phyloP scores from a whole-genome alignment of 2,888 invertebrate genomes.

The Rhingia campestris region DNA sequence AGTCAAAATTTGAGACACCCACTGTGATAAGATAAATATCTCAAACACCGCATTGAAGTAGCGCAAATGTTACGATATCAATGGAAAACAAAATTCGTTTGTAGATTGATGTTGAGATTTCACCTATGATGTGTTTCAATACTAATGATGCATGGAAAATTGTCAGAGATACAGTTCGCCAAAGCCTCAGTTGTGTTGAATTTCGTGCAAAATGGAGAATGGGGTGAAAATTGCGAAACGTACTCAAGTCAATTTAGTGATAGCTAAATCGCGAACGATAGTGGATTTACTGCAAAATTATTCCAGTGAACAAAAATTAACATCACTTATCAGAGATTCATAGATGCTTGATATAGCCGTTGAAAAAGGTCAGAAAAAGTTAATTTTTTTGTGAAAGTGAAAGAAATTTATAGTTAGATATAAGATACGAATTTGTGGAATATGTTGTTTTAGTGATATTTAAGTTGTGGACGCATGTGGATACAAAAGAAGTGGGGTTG shows the following conservation, averaged over 20 bases:
- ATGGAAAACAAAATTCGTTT: conserved; percentile 24
- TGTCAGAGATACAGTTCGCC: conserved; percentile 12
- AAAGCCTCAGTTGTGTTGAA: conserved; percentile 10
- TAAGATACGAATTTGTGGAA: too few species aligned
- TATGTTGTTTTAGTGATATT: too few species aligned
- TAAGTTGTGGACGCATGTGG: too few species aligned
- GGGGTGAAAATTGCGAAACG: too few species aligned
- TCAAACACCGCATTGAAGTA: background rate
- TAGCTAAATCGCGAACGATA: too few species aligned
- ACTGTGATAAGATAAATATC: conserved; percentile 41
- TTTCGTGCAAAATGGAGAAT: background rate
- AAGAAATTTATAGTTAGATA: too few species aligned
- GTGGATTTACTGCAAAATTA: too few species aligned
- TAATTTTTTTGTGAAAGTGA: too few species aligned
- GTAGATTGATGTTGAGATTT: conserved; percentile 19
- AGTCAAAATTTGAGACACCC: conserved; percentile 1
- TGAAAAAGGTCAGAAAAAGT: conserved; percentile 17
- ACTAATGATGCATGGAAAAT: conserved; percentile 10
- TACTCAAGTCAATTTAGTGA: too few species aligned
- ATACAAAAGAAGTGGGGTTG: too few species aligned
- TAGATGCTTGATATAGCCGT: background rate
- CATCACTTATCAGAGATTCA: background rate
- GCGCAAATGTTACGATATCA: background rate
- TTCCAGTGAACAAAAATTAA: background rate
- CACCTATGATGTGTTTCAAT: background rate